Evolutionary conservation across 2,113 vertebrate genomes (phyloP).

Genomic region (Galeopterus variegatus): DNA sequence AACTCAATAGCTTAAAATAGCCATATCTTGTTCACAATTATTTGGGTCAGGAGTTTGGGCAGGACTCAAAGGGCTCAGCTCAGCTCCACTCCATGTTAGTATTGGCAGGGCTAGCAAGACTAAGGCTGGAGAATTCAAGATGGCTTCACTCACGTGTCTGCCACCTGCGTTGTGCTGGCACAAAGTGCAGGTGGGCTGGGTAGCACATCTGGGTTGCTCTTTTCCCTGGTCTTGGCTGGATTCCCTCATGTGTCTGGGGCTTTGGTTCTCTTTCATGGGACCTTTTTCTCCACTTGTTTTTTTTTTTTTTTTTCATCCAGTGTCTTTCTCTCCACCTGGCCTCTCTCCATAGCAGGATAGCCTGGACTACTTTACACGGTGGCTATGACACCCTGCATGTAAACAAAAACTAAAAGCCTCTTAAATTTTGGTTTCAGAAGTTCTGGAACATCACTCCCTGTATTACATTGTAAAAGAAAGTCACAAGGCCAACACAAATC

Average conservation of each 20-base stretch:
- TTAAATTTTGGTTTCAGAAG: neutral
- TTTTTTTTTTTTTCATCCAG: neutral
- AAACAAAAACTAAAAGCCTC: neutral
- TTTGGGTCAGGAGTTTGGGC: neutral
- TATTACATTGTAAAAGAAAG: neutral
- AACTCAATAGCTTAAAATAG: neutral
- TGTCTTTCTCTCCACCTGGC: neutral
- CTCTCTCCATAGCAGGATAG: neutral
- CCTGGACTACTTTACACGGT: neutral
- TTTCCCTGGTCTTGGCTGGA: neutral
- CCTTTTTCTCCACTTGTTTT: neutral
- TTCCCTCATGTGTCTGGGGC: neutral
- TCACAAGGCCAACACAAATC: neutral
- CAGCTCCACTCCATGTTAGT: neutral
- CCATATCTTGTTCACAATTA: neutral
- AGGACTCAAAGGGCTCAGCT: neutral
- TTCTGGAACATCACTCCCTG: neutral
- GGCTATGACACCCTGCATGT: neutral
- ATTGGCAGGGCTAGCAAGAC: neutral
- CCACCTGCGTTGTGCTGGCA: no score
- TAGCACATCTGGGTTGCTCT: accelerated
- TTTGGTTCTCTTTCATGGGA: neutral
- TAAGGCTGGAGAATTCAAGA: neutral
- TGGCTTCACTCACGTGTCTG: neutral
- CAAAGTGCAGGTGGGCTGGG: no score